Percentiles rank a stretch among this genome's conserved stretches.
Evolutionary conservation across 1,140 invertebrate genomes (phyloP).

Genomic region (Apocrypta bakeri): DNA sequence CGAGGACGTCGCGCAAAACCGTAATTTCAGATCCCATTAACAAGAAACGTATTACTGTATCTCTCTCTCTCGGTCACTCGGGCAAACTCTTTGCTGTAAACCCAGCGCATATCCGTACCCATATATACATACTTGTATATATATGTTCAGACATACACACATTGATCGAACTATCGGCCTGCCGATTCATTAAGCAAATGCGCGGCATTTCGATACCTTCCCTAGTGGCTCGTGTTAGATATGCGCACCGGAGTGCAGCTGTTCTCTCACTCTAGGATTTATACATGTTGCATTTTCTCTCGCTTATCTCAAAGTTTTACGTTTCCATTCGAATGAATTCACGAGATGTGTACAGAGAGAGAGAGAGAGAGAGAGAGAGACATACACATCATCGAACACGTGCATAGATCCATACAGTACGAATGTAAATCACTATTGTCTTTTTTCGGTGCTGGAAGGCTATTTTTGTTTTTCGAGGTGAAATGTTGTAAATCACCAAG

Average conservation of each 20-base stretch:
- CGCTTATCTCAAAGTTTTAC: background rate
- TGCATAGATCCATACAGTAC: background rate
- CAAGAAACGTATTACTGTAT: background rate
- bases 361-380: no score
- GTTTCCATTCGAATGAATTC: background rate
- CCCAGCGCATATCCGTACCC: background rate
- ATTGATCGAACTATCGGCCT: constrained; percentile 38
- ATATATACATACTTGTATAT: background rate
- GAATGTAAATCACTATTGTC: background rate
- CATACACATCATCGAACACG: background rate
- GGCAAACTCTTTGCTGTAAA: background rate
- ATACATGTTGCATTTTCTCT: background rate
- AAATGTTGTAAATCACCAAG: no score
- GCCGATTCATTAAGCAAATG: constrained; percentile 44
- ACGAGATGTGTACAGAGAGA: no score
- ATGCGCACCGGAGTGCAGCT: constrained; percentile 3
- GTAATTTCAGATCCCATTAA: constrained; percentile 12
- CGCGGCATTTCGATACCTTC: constrained; percentile 30
- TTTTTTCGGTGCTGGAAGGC: background rate
- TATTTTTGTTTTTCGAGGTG: no score
- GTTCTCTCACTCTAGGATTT: background rate
- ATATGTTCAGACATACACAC: background rate
- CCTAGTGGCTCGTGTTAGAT: constrained; percentile 27
- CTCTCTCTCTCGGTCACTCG: background rate
- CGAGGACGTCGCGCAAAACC: background rate